Evolutionary conservation across 2,888 invertebrate species (phyloP).

Genomic region (Hipparchia sbordonii): DNA sequence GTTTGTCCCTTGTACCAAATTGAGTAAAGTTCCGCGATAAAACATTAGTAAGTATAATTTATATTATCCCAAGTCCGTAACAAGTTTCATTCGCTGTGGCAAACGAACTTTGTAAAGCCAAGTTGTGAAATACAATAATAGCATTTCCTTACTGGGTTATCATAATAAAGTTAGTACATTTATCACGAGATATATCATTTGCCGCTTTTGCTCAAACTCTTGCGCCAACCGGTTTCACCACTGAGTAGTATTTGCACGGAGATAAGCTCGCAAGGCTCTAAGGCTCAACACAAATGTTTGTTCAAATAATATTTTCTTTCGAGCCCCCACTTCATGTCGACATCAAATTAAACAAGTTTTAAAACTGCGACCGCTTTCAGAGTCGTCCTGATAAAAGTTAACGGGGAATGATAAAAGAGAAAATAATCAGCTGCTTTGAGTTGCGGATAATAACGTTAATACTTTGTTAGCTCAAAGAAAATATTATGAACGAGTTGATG

Average conservation of each 20-base stretch:
- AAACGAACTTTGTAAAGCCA: constrained; percentile 31
- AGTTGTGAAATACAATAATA: constrained; percentile 36
- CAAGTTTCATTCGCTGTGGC: constrained; percentile 28
- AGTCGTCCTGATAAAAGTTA: constrained; percentile 68
- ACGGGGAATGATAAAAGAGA: constrained; percentile 55
- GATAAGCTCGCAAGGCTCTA: constrained; percentile 67
- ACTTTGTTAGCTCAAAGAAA: constrained; percentile 24
- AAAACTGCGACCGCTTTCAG: constrained; percentile 57
- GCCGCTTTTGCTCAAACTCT: constrained; percentile 39
- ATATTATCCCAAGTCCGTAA: constrained; percentile 26
- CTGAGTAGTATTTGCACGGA: constrained; percentile 57
- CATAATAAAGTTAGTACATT: constrained; percentile 42
- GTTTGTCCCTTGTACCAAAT: constrained; percentile 4
- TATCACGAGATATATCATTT: constrained; percentile 41
- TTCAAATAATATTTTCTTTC: constrained; percentile 74
- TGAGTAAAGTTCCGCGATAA: constrained; percentile 20
- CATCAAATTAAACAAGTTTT: constrained; percentile 76
- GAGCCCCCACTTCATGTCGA: constrained; percentile 73
- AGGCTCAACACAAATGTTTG: constrained; percentile 70
- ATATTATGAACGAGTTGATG: neutral
- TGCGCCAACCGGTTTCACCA: constrained; percentile 46
- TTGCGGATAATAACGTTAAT: constrained; percentile 34
- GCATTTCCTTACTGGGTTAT: constrained; percentile 43
- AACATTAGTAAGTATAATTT: constrained; percentile 27
- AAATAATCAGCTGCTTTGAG: constrained; percentile 40